Conservation (phyloP, 2,113 vertebrate species). For the Calidris pygmaea region DNA sequence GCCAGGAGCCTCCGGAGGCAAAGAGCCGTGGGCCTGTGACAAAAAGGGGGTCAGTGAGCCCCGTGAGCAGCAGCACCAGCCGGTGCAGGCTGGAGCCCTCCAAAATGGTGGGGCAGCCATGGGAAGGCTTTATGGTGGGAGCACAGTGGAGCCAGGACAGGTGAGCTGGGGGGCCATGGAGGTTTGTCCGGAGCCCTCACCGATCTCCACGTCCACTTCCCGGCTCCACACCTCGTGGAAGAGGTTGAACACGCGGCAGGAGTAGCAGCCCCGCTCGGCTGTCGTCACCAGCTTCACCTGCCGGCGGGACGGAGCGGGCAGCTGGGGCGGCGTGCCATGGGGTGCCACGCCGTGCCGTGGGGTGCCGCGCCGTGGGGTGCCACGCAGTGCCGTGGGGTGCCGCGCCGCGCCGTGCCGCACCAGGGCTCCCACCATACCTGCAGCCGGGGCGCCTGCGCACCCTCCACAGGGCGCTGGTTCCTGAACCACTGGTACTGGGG, state of each 20-base stretch:
- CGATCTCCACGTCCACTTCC: slow-evolving; percentile 73
- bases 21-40: slow-evolving; percentile 25
- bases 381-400: neutral
- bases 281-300: slow-evolving; percentile 78
- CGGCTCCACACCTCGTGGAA: slow-evolving; percentile 82
- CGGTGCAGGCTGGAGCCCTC: neutral
- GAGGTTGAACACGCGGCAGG: slow-evolving; percentile 80
- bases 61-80: fast-evolving
- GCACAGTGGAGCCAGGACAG: neutral
- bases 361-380: too few species aligned
- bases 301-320: fast-evolving
- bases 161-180: fast-evolving
- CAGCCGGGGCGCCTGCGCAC: slow-evolving; percentile 53
- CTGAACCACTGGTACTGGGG: slow-evolving; percentile 86
- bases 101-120: fast-evolving
- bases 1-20: slow-evolving; percentile 27
- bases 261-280: slow-evolving; percentile 79
- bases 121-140: neutral
- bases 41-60: neutral
- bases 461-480: slow-evolving; percentile 64
- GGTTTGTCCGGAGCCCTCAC: slow-evolving; percentile 48
- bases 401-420: fast-evolving
- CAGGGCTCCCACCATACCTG: slow-evolving; percentile 41
- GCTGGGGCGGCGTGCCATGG: neutral
- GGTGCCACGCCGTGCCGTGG: too few species aligned